Conservation (phyloP, 2,888 invertebrate genomes). For the Cheilosia scutellata region DNA sequence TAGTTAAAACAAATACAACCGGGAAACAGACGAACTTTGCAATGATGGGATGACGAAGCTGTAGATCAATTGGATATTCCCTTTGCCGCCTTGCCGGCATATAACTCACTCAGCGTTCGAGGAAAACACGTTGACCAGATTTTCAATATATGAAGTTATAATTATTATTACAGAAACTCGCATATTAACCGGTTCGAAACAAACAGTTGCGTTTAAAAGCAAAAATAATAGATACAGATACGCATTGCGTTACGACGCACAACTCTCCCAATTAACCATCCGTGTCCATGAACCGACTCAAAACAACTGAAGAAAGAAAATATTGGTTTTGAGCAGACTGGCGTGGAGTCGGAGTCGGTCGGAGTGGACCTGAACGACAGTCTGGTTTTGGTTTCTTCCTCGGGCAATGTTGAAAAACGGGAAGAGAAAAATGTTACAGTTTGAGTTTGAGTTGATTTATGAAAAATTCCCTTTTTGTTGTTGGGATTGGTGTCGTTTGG, state of each 20-base stretch:
- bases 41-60: conserved; percentile 4
- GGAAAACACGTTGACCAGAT: background rate
- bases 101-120: background rate
- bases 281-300: conserved; percentile 69
- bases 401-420: conserved; percentile 39
- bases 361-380: no score
- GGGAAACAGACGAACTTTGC: background rate
- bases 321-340: background rate
- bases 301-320: conserved; percentile 59
- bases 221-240: conserved; percentile 3
- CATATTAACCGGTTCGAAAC: conserved; percentile 22
- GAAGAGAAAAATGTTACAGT: conserved; percentile 29
- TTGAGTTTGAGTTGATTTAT: conserved; percentile 25
- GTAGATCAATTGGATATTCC: conserved; percentile 24
- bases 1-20: conserved; percentile 15
- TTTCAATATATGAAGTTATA: background rate
- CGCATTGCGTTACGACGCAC: conserved; percentile 15
- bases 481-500: background rate
- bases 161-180: background rate
- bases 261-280: conserved; percentile 27
- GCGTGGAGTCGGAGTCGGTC: no score
- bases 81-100: conserved; percentile 14
- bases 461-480: conserved; percentile 29
- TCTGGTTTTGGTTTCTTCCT: background rate
- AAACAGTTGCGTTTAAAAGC: conserved; percentile 16